These are phyloP conservation scores for Poecilus cupreus DNA, from an alignment of 2,888 invertebrate genomes.

Conservation along the genomic window DNA sequence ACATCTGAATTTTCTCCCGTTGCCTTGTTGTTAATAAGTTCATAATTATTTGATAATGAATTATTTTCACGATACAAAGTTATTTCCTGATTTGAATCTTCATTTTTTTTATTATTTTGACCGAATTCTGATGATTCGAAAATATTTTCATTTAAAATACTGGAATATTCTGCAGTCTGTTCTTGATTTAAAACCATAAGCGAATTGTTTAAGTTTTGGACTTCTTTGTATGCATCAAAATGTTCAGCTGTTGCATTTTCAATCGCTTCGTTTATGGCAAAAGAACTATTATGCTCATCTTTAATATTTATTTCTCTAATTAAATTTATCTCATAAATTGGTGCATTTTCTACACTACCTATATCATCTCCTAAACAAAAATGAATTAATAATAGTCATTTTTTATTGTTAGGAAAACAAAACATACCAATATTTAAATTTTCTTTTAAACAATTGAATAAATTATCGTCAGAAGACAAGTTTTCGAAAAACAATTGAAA, in stretches of 20 bases:
- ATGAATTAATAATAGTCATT: not conserved
- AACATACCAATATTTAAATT: constrained; percentile 13
- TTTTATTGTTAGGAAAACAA: not conserved
- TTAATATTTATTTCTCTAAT: constrained; percentile 19
- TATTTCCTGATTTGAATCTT: constrained; percentile 2
- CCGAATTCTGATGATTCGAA: constrained; percentile 34
- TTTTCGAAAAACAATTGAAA: constrained; percentile 26
- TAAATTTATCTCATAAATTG: constrained; percentile 46
- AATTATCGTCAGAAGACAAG: constrained; percentile 40
- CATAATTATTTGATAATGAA: not conserved
- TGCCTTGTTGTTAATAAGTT: not conserved
- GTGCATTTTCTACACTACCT: not conserved
- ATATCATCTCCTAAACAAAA: not conserved
- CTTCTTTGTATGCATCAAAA: constrained; percentile 20
- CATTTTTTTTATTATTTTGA: constrained; percentile 28
- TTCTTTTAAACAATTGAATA: constrained; percentile 40
- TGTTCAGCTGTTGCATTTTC: constrained; percentile 16
- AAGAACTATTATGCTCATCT: constrained; percentile 22
- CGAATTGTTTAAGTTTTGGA: not conserved
- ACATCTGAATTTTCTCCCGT: not conserved
- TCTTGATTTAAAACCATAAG: constrained; percentile 36
- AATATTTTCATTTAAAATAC: constrained; percentile 33
- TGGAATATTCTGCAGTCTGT: not conserved
- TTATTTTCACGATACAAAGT: constrained; percentile 8
- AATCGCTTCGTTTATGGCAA: not conserved